Evolutionary conservation across 2,797 vertebrate species (phyloP).

Genomic region (Epinephelus coioides): DNA sequence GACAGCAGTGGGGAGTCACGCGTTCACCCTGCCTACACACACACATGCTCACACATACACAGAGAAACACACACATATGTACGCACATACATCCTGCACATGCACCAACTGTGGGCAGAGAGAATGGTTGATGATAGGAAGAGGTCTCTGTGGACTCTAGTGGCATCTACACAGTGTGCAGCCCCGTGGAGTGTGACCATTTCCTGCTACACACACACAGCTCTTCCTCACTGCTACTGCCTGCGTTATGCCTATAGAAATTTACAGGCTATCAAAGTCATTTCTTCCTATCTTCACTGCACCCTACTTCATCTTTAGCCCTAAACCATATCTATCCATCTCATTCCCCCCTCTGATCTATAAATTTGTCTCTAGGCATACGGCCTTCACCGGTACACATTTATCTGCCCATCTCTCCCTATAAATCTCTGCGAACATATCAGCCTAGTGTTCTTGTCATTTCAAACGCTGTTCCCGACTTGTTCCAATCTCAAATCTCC

Average conservation of each 20-base stretch:
- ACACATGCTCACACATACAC: conserved; percentile 28
- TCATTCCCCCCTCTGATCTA: conserved; percentile 45
- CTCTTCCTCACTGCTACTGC: background rate
- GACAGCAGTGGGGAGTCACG: conserved; percentile 69
- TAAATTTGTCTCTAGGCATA: conserved; percentile 51
- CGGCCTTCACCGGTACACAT: conserved; percentile 25
- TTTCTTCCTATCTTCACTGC: conserved; percentile 30
- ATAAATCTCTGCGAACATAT: conserved; percentile 61
- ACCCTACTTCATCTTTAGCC: conserved; percentile 61
- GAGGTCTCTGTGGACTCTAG: conserved; percentile 52
- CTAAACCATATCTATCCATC: conserved; percentile 57
- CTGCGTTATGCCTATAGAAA: conserved; percentile 28
- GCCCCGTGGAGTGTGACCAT: conserved; percentile 34
- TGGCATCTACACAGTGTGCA: conserved; percentile 38
- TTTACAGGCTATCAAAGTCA: conserved; percentile 59
- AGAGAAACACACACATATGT: conserved; percentile 36
- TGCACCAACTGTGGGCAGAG: conserved; percentile 19
- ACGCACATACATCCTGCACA: conserved; percentile 40
- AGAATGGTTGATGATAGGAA: conserved; percentile 43
- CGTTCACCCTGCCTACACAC: conserved; percentile 55
- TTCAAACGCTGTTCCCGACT: conserved; percentile 54
- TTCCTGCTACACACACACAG: conserved; percentile 24
- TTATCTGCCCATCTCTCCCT: conserved; percentile 61
- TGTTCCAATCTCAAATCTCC: conserved; percentile 64
- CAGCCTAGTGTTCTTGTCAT: conserved; percentile 53